phyloP scores from a whole-genome alignment of 2,113 vertebrate genomes.

The Andinoacara biseriatus region DNA sequence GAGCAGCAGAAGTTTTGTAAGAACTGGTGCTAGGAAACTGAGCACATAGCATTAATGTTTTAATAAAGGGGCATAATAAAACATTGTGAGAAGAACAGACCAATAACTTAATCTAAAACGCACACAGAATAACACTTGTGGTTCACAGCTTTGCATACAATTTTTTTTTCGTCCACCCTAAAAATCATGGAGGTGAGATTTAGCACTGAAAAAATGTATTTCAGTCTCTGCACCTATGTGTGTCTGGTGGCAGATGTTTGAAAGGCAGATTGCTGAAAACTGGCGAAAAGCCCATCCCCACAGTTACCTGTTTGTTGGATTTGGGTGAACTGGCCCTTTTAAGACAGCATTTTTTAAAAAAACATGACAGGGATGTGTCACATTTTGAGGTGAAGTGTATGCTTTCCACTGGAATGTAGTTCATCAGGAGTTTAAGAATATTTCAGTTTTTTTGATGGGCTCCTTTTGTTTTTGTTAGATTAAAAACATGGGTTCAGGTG shows the following conservation, averaged over 20 bases:
- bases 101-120: neutral
- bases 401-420: neutral
- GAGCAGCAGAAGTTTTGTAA: neutral
- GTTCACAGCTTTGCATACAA: neutral
- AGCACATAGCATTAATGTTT: neutral
- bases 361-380: slow-evolving; percentile 14
- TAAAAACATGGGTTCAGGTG: neutral
- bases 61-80: neutral
- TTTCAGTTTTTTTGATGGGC: too few relatives aligned
- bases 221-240: neutral
- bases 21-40: neutral
- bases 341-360: neutral
- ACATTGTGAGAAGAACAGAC: neutral
- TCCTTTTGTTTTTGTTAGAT: neutral
- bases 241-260: neutral
- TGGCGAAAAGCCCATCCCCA: neutral
- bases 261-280: neutral
- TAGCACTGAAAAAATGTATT: neutral
- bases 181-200: neutral
- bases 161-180: neutral
- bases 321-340: slow-evolving; percentile 1
- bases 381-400: neutral
- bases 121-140: neutral
- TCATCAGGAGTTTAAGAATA: neutral
- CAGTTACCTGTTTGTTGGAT: neutral